A percentile compares a stretch with the other conserved stretches of the same genome.
phyloP scores from a whole-genome alignment of 2,113 vertebrate species.

The Esox niger region DNA sequence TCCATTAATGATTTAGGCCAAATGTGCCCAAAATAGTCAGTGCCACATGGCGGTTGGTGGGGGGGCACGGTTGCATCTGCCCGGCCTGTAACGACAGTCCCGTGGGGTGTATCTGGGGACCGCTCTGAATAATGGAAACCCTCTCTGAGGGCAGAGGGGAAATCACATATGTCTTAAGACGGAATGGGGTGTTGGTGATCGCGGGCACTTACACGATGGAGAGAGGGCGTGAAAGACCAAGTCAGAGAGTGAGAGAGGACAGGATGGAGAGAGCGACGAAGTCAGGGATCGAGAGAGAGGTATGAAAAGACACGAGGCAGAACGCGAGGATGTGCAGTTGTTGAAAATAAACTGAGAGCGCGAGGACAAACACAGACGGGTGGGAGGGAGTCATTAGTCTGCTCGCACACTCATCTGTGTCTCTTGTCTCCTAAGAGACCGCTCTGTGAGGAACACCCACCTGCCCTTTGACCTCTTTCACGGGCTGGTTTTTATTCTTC shows the following conservation, averaged over 20 bases:
- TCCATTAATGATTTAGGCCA: constrained; percentile 44
- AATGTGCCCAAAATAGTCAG: constrained; percentile 19
- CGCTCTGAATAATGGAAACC: constrained; percentile 44
- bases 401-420: too few species aligned
- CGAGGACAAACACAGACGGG: neutral
- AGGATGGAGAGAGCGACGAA: neutral
- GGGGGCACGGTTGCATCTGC: constrained; percentile 13
- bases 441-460: too few species aligned
- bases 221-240: neutral
- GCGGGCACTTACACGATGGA: constrained; percentile 3
- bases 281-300: neutral
- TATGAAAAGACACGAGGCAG: too few species aligned
- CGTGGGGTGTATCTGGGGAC: constrained; percentile 31
- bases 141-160: neutral
- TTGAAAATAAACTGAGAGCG: neutral
- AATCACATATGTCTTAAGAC: constrained; percentile 10
- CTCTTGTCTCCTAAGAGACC: too few species aligned
- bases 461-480: too few species aligned
- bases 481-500: too few species aligned
- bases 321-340: too few species aligned
- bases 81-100: constrained; percentile 18
- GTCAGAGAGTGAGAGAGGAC: too few species aligned
- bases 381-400: too few species aligned
- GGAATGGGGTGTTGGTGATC: constrained; percentile 8
- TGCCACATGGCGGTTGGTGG: constrained; percentile 10